phyloP scores from a whole-genome alignment of 2,113 vertebrate species.

The Mystacornis crossleyi region DNA sequence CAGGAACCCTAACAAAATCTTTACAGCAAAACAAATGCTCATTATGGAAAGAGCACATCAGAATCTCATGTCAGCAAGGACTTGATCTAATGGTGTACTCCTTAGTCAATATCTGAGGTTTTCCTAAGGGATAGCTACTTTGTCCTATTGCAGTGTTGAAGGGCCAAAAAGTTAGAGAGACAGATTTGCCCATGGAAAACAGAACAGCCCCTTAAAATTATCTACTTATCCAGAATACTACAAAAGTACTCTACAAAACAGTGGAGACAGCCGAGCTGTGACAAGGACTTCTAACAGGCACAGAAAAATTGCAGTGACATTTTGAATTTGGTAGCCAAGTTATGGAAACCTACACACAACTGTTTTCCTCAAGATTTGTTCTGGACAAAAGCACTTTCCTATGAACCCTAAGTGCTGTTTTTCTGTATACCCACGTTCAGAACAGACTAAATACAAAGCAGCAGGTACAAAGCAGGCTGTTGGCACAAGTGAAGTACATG shows the following conservation, averaged over 20 bases:
- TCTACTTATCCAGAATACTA: background rate
- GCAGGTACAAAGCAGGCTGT: background rate
- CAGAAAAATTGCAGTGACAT: background rate
- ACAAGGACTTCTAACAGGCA: background rate
- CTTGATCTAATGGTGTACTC: background rate
- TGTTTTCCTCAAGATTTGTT: background rate
- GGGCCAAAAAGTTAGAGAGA: background rate
- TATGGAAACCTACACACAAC: background rate
- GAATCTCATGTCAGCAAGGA: background rate
- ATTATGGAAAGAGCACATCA: background rate
- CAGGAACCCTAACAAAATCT: background rate
- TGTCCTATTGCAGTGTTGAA: background rate
- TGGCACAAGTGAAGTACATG: background rate
- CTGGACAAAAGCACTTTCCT: background rate
- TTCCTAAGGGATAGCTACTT: background rate
- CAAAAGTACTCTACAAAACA: background rate
- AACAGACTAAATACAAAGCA: background rate
- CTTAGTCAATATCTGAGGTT: background rate
- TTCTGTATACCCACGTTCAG: background rate
- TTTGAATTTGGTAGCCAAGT: background rate
- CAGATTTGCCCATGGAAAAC: background rate
- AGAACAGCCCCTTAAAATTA: background rate
- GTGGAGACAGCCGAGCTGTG: background rate
- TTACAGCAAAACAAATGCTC: background rate
- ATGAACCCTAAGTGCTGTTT: background rate